These are phyloP conservation scores for Dermatemys mawii DNA, from an alignment of 2,113 vertebrate species.

Conservation along the genomic window DNA sequence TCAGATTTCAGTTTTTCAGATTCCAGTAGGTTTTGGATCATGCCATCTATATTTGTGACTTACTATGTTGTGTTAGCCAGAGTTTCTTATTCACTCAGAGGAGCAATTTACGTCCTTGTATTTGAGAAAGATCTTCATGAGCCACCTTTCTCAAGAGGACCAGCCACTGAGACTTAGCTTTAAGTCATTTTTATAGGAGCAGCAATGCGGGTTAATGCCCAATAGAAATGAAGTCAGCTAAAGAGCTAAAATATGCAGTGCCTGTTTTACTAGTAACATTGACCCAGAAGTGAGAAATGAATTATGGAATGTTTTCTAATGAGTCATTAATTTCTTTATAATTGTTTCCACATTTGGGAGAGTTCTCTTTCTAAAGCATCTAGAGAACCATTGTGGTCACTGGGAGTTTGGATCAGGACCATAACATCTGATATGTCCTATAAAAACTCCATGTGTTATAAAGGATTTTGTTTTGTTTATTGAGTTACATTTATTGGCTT, in stretches of 20 bases:
- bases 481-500: slow-evolving; percentile 72
- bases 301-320: slow-evolving; percentile 76
- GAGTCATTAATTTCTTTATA: slow-evolving; percentile 79
- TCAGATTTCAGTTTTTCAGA: too few species aligned
- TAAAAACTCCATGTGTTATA: slow-evolving; percentile 71
- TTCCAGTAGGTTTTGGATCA: background rate
- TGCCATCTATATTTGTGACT: background rate
- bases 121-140: background rate
- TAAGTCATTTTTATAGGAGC: background rate
- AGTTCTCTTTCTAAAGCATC: slow-evolving; percentile 69
- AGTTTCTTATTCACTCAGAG: background rate
- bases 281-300: slow-evolving; percentile 77
- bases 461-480: slow-evolving; percentile 78
- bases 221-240: slow-evolving; percentile 6
- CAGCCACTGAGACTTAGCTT: background rate
- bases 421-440: slow-evolving; percentile 65
- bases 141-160: background rate
- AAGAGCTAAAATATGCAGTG: slow-evolving; percentile 30
- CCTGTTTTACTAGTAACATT: slow-evolving; percentile 54
- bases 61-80: background rate
- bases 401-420: background rate
- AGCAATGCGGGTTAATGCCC: background rate
- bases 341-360: slow-evolving; percentile 81
- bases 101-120: background rate
- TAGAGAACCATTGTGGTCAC: slow-evolving; percentile 2